Evolutionary conservation across 1,140 invertebrate genomes (phyloP), one percentile per base, ranked within the genome.

Genomic region (Heliconius himera): DNA sequence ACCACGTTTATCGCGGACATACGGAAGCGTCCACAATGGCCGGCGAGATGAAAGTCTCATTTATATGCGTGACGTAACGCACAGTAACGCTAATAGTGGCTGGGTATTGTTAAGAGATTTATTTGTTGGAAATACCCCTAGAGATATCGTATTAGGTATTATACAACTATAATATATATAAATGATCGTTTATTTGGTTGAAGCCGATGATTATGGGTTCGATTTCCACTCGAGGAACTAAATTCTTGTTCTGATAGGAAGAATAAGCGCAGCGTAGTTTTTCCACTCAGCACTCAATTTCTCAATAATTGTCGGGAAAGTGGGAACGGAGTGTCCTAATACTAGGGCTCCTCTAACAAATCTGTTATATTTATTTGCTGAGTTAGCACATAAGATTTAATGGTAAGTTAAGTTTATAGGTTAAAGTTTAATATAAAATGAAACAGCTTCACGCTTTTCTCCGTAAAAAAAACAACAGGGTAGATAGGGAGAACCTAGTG

Each of bases 31-130:
- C 77, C 85, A 93, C 91, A 93, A 93, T 91, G 79, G 91, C 72
- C 91, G 91, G 91, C 81, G 73, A 93, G 91, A 93, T 93, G 88
- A 93, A 93, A 93, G 90, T 84, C 66, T 80, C 86, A 78, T 83
- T 91, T 90, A 89, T 93, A 91, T 90, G 88, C 90, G 89, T 90
- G 85, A 90, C 90, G 90, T 91, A 88, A 91, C 86, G 51, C 81
- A 81, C 77, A 51, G 72, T 51, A 73, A 77, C 76, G 46, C 88
- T 90, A 92, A 92, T 91, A 85, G 88, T 82, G 81, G 78, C 81
- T 83, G 82, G 85, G 82, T 83, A 89, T 89, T 89, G 88, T 90
- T 87, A 86, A 76, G 82, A 83, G 85, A 86, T 90, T 89, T 86
- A 86, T 90, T 88, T 87, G 85, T 80, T 83, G 81, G 73, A 81